phyloP scores from a whole-genome alignment of 2,797 vertebrate species.

The Gymnothorax reevesii region DNA sequence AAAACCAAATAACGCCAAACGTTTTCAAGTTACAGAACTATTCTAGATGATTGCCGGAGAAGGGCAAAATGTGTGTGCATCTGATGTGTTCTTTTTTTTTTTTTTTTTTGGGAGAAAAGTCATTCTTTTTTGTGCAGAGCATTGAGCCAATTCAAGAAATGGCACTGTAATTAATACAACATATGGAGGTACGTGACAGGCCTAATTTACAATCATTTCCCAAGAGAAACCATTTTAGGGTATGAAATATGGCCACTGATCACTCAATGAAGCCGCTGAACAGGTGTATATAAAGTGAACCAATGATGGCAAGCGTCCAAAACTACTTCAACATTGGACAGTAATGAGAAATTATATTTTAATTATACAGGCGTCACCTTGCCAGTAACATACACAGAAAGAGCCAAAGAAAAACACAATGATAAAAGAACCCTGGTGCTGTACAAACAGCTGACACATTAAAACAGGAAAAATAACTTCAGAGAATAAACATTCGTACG shows the following conservation, averaged over 20 bases:
- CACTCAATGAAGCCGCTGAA: neutral
- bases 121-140: neutral
- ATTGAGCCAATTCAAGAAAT: neutral
- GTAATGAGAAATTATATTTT: conserved; percentile 40
- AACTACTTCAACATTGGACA: conserved; percentile 11
- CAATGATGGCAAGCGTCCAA: neutral
- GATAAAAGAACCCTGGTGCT: neutral
- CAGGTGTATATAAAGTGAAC: neutral
- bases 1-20: conserved; percentile 46
- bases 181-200: conserved; percentile 38
- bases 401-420: neutral
- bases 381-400: conserved; percentile 23
- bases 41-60: conserved; percentile 48
- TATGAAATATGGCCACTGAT: neutral
- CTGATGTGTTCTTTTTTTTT: conserved; percentile 34
- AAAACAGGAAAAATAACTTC: neutral
- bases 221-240: neutral
- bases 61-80: conserved; percentile 37
- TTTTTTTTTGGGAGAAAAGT: conserved; percentile 27
- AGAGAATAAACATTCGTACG: neutral
- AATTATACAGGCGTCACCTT: conserved; percentile 22
- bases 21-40: conserved; percentile 50
- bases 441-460: neutral
- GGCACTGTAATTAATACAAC: neutral
- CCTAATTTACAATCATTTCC: conserved; percentile 13